Evolutionary conservation across 2,113 vertebrate species (phyloP), one percentile per base, ranked within the genome.

Genomic region (Lampris megalopsis): DNA sequence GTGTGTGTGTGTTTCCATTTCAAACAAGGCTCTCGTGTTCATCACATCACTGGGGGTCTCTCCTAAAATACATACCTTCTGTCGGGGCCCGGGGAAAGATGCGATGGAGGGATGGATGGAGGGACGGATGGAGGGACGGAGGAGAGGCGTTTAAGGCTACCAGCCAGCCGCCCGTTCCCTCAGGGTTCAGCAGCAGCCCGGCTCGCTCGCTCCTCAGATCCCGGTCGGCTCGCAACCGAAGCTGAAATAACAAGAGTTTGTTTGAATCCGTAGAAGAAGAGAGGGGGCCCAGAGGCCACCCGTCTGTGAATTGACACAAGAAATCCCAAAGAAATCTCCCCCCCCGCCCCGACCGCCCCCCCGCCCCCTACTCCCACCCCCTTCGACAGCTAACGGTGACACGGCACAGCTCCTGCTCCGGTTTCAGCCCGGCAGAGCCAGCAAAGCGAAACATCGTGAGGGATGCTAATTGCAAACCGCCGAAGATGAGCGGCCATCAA

Each of bases 1-100:
- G 60, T 13, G 1, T 52, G 64, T 49, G 62, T 77, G 56, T 92
- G 92, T 94, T 94, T 94, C 93, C 93, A 93, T 94, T 94, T 93
- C 85, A 93, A 93, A 93, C 89, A 87, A 74, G 75, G 79, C 86
- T 84, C 89, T 75, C 88, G 52, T 89, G 87, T 94, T 91, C 90
- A 85, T 92, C 90, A 91, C 84, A 90, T 85, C 92, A 87, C 88
- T 80, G 81, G 89, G 90, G 91, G 89, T 92, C 86, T 71, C 79
- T 89, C 89, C 91, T 86, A 90, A 92, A 93, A 92, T 94, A 92
- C 86, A 92, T 92, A 90, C 85, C 91, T 91, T 80, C 84, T 91
- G 92, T 90, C 84, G 84, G 77, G 82, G 77, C 71, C 65, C 13
- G 40, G 70, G 71, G 78, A 82, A 85, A 53, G 59, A 60, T 85